A percentile compares a stretch with the other conserved stretches of the same genome.
Conservation (phyloP, 2,113 vertebrate genomes). For the Casuarius casuarius region DNA sequence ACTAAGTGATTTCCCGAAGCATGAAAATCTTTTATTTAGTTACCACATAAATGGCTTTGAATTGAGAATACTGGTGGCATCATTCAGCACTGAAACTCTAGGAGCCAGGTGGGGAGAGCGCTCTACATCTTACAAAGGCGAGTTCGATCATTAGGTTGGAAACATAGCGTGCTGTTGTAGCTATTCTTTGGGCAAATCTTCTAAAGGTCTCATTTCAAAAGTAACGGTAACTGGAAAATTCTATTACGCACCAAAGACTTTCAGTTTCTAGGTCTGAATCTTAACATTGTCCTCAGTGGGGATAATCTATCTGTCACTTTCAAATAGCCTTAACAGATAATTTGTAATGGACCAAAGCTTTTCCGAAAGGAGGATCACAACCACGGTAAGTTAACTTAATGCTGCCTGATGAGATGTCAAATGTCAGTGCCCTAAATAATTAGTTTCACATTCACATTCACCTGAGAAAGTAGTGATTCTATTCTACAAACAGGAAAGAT, state of each 20-base stretch:
- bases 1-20: not conserved
- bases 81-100: not conserved
- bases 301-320: not conserved
- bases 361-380: not conserved
- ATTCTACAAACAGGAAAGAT: not conserved
- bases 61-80: not conserved
- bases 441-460: not conserved
- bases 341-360: not conserved
- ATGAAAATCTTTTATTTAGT: not conserved
- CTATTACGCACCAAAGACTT: not conserved
- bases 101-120: not conserved
- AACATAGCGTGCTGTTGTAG: not conserved
- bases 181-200: not conserved
- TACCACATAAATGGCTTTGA: not conserved
- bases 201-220: not conserved
- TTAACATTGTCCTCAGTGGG: not conserved
- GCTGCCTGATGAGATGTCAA: not conserved
- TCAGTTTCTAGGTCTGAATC: not conserved
- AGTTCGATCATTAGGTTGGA: not conserved
- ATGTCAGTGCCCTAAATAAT: not conserved
- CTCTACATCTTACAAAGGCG: not conserved
- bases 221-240: not conserved
- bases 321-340: not conserved
- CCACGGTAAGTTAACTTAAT: not conserved
- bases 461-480: not conserved